A percentile compares a stretch with the other conserved stretches of the same genome.
These are phyloP conservation scores for Syrmaticus mikado DNA, from an alignment of 2,113 vertebrate genomes.

Conservation along the genomic window DNA sequence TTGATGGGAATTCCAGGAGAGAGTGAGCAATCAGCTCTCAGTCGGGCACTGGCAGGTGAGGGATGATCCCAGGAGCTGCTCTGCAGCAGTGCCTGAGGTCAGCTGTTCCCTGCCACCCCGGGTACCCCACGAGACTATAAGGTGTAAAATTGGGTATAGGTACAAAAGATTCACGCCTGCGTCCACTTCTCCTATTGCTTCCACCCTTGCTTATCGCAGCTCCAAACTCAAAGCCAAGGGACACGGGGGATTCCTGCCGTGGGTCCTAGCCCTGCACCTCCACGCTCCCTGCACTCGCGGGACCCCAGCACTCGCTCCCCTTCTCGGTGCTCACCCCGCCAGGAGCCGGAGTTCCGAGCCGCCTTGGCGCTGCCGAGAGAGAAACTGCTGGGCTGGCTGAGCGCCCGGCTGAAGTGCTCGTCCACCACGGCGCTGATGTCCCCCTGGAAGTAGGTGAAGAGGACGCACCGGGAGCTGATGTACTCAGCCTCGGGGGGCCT, in stretches of 20 bases:
- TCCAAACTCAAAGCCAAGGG: neutral
- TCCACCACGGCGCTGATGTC: conserved; percentile 98
- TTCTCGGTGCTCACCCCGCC: conserved; percentile 79
- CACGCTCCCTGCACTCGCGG: rapidly evolving
- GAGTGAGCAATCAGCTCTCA: neutral
- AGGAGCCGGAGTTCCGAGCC: conserved; percentile 76
- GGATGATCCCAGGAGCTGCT: neutral
- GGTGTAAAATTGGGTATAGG: rapidly evolving
- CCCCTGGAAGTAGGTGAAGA: conserved; percentile 98
- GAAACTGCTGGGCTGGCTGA: conserved; percentile 89
- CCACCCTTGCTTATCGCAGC: rapidly evolving
- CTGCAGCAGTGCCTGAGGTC: neutral
- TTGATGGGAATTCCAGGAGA: neutral
- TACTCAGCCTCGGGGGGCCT: conserved; percentile 94
- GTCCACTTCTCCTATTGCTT: neutral
- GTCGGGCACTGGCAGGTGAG: rapidly evolving
- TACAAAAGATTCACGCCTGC: rapidly evolving
- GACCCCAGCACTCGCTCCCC: rapidly evolving
- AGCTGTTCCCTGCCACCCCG: rapidly evolving
- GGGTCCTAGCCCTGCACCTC: neutral
- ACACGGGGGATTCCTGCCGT: neutral
- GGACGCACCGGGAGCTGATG: conserved; percentile 93
- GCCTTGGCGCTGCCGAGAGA: conserved; percentile 80
- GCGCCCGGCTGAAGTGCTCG: conserved; percentile 96
- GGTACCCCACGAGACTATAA: rapidly evolving